Percentiles rank a stretch among this genome's conserved stretches.
Conservation (phyloP, 2,888 invertebrate species). For the Timandra comae region DNA sequence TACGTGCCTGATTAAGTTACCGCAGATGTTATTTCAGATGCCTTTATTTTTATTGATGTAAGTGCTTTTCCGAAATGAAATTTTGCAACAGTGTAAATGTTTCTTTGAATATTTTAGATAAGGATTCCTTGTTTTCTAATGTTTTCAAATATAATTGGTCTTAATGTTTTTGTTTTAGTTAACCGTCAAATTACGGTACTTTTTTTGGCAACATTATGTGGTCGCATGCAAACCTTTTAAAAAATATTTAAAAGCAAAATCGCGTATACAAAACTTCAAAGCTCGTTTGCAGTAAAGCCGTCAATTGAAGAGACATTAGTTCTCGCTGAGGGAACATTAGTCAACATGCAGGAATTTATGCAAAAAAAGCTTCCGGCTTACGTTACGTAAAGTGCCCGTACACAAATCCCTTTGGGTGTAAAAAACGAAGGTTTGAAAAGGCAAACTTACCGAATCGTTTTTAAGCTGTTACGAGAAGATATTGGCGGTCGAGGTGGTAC, state of each 20-base stretch:
- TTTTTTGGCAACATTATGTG: no score
- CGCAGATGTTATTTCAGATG: conserved; percentile 30
- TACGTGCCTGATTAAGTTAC: conserved; percentile 36
- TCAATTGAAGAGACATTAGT: conserved; percentile 37
- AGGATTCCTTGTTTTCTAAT: no score
- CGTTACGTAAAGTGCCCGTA: conserved; percentile 35
- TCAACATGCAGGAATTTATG: conserved; percentile 31
- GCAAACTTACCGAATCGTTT: conserved; percentile 50
- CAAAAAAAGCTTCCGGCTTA: conserved; percentile 27
- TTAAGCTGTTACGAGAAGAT: conserved; percentile 54
- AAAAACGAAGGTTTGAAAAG: conserved; percentile 51
- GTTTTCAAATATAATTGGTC: no score
- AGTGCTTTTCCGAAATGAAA: conserved; percentile 14
- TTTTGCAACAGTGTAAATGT: conserved; percentile 5
- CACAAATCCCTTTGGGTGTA: conserved; percentile 44
- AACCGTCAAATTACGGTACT: no score
- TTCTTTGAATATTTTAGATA: not conserved
- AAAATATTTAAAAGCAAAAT: conserved; percentile 15
- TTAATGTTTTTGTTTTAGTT: no score
- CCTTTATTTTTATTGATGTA: conserved; percentile 22
- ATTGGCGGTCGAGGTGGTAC: conserved; percentile 50
- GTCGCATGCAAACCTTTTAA: conserved; percentile 9
- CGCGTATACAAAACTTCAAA: conserved; percentile 17
- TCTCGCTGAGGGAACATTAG: conserved; percentile 29
- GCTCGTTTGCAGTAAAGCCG: conserved; percentile 24